Conservation (phyloP, 2,113 vertebrate genomes). For the Anoura caudifer region DNA sequence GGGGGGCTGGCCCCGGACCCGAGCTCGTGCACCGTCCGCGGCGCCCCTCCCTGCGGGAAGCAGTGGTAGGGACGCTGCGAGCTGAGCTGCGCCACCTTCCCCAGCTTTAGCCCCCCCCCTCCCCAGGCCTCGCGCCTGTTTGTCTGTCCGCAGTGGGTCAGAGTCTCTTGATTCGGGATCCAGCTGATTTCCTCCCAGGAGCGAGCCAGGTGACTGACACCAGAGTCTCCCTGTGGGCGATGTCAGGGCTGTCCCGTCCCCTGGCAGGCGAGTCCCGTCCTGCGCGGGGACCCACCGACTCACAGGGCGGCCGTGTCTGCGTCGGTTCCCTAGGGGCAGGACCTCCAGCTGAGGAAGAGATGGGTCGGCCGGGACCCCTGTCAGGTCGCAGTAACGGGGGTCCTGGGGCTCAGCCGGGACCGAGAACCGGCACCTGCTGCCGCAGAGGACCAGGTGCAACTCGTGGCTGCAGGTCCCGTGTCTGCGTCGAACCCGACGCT, state of each 20-base stretch:
- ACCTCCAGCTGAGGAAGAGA: accelerated
- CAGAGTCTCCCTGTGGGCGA: neutral
- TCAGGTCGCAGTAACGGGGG: accelerated
- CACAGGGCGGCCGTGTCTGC: neutral
- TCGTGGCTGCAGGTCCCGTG: neutral
- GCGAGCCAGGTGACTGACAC: neutral
- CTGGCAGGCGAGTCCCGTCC: neutral
- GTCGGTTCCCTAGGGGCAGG: no score
- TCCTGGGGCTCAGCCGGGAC: accelerated
- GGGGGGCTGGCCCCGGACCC: accelerated
- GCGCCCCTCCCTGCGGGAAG: neutral
- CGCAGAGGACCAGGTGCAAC: accelerated
- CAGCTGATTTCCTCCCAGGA: neutral
- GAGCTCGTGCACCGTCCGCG: accelerated
- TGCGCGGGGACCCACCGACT: accelerated
- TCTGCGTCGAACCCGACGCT: neutral
- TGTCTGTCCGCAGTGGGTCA: neutral
- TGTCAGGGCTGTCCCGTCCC: neutral
- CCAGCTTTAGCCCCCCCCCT: no score
- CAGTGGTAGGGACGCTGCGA: no score
- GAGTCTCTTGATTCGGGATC: neutral
- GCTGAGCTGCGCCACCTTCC: accelerated
- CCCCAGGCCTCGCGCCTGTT: neutral
- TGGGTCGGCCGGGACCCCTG: accelerated
- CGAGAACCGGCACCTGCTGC: accelerated